These are phyloP conservation scores for Parus major DNA, from an alignment of 2,113 vertebrate genomes.

Conservation along the genomic window DNA sequence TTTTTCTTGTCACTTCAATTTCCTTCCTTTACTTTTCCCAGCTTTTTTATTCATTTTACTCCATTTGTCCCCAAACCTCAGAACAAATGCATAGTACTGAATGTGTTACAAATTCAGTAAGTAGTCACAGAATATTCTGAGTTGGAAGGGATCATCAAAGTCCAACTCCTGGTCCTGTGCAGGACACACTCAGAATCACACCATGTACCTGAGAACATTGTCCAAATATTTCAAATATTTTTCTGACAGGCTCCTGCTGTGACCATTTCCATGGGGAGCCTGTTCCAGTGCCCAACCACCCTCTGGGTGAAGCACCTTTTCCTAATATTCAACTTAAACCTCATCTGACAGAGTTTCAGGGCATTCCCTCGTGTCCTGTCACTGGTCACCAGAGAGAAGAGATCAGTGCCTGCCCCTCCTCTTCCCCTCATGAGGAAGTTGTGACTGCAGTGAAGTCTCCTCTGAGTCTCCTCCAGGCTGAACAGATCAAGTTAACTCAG, in stretches of 20 bases:
- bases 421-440: fast-evolving
- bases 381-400: neutral
- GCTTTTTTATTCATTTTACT: neutral
- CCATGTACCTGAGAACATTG: too few relatives aligned
- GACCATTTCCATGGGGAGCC: neutral
- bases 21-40: neutral
- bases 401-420: neutral
- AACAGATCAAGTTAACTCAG: neutral
- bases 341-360: neutral
- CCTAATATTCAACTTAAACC: neutral
- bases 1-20: neutral
- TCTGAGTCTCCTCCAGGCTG: neutral
- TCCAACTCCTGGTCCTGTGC: fast-evolving
- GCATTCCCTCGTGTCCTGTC: fast-evolving
- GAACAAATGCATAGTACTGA: neutral
- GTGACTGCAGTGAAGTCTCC: fast-evolving
- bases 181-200: neutral
- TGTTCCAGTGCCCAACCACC: fast-evolving
- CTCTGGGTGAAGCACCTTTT: neutral
- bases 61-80: neutral
- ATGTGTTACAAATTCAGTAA: neutral
- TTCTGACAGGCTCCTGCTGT: too few relatives aligned
- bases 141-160: neutral
- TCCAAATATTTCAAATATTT: neutral
- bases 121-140: neutral